phyloP scores from a whole-genome alignment of 1,140 invertebrate genomes.

The Ptiloglossa arizonensis region DNA sequence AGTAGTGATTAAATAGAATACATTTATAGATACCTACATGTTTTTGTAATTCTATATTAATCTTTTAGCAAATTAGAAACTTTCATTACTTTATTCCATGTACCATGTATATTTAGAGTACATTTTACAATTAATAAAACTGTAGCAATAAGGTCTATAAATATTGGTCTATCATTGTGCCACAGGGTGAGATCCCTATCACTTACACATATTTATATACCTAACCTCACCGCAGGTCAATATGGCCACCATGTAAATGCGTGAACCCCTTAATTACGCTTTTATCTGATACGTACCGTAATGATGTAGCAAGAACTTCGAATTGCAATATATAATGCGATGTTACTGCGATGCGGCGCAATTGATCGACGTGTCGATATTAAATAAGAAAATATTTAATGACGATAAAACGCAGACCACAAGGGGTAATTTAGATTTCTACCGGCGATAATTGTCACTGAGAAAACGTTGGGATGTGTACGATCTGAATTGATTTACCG shows the following conservation, averaged over 20 bases:
- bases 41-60: too few relatives aligned
- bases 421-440: conserved; percentile 39
- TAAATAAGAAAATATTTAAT: conserved; percentile 34
- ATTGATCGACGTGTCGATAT: conserved; percentile 33
- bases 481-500: conserved; percentile 6
- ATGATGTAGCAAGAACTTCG: conserved; percentile 69
- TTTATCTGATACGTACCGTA: conserved; percentile 73
- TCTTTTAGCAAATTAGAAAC: too few relatives aligned
- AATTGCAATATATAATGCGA: conserved; percentile 48
- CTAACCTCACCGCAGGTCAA: conserved; percentile 12
- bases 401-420: conserved; percentile 14
- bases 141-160: not conserved
- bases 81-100: too few relatives aligned
- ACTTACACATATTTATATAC: conserved; percentile 2
- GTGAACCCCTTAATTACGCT: conserved; percentile 74
- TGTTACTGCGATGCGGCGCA: conserved; percentile 8
- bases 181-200: conserved; percentile 16
- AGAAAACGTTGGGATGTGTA: conserved; percentile 8
- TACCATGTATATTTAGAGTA: too few relatives aligned
- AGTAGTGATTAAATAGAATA: too few relatives aligned
- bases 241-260: conserved; percentile 53
- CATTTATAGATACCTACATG: too few relatives aligned
- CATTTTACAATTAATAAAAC: too few relatives aligned
- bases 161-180: too few relatives aligned
- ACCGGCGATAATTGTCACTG: conserved; percentile 28